Evolutionary conservation across 2,113 vertebrate genomes (phyloP).

Genomic region (Cinclus mexicanus): DNA sequence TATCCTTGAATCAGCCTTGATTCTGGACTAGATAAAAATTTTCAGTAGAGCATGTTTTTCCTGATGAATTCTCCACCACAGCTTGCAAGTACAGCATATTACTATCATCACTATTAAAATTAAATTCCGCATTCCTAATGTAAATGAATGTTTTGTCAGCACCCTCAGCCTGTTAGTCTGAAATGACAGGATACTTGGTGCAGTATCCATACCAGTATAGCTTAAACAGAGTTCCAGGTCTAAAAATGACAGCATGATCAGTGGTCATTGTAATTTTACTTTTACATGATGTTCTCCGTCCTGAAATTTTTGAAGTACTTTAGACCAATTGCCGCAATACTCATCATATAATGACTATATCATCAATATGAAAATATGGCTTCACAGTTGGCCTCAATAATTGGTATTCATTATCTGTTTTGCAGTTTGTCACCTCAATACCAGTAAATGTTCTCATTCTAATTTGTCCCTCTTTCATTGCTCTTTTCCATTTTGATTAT

Average conservation of each 20-base stretch:
- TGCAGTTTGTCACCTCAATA: background rate
- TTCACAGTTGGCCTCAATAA: background rate
- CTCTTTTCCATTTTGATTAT: background rate
- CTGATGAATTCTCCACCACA: background rate
- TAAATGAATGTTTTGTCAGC: background rate
- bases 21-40: background rate
- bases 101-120: background rate
- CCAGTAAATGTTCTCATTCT: background rate
- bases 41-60: background rate
- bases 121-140: background rate
- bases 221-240: background rate
- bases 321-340: background rate
- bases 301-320: background rate
- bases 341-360: background rate
- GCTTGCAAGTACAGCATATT: background rate
- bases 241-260: background rate
- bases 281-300: background rate
- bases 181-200: background rate
- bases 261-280: background rate
- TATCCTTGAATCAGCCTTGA: background rate
- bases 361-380: background rate
- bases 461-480: background rate
- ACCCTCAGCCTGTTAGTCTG: background rate
- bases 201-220: background rate
- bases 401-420: background rate